phyloP scores from a whole-genome alignment of 2,888 invertebrate genomes.

The Pseudeuparius sepicola region DNA sequence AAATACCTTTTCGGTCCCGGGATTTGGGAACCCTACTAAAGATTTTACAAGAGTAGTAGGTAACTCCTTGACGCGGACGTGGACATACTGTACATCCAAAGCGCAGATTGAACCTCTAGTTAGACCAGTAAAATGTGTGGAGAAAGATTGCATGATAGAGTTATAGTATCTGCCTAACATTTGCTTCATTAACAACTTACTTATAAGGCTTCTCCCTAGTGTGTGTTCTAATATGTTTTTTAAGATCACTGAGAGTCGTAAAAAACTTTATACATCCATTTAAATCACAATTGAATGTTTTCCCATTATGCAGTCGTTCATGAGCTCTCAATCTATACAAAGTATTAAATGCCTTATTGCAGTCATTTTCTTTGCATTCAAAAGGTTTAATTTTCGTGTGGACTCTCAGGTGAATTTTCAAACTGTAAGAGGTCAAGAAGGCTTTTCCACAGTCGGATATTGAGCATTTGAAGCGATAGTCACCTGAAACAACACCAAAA shows the following conservation, averaged over 20 bases:
- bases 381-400: conserved; percentile 92
- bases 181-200: too few species aligned
- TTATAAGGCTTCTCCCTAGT: conserved; percentile 85
- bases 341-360: conserved; percentile 90
- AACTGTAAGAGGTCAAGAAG: conserved; percentile 88
- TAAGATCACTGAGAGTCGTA: conserved; percentile 87
- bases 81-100: too few species aligned
- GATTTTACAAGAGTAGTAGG: too few species aligned
- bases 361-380: conserved; percentile 70
- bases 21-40: too few species aligned
- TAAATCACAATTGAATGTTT: conserved; percentile 85
- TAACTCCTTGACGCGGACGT: too few species aligned
- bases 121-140: too few species aligned
- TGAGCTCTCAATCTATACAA: conserved; percentile 87
- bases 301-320: conserved; percentile 84
- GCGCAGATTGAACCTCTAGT: too few species aligned
- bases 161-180: too few species aligned
- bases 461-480: conserved; percentile 86
- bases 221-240: conserved; percentile 88
- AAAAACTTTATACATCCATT: conserved; percentile 81
- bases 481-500: conserved; percentile 61
- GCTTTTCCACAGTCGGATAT: conserved; percentile 84
- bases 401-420: conserved; percentile 88
- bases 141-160: too few species aligned
- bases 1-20: too few species aligned